These are phyloP conservation scores for Misgurnus mizolepis DNA, from an alignment of 2,113 vertebrate genomes.

Conservation along the genomic window DNA sequence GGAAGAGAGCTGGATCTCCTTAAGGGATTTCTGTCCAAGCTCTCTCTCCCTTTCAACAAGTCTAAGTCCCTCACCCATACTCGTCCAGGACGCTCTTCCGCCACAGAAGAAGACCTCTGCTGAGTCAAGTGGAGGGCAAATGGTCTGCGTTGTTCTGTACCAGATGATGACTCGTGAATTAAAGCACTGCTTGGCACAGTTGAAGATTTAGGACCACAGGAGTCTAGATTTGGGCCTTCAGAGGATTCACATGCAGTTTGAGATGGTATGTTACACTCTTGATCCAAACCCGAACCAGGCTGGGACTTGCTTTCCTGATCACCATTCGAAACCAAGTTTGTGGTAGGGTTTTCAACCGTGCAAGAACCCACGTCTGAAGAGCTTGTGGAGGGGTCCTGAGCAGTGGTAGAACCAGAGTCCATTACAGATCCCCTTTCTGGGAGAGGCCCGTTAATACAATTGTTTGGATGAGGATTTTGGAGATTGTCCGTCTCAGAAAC, in stretches of 20 bases:
- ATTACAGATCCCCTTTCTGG: neutral
- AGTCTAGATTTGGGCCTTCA: neutral
- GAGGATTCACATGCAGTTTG: too few relatives aligned
- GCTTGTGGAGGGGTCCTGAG: neutral
- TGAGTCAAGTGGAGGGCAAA: slow-evolving; percentile 79
- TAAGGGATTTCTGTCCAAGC: slow-evolving; percentile 72
- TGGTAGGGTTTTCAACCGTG: neutral
- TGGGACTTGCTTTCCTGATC: neutral
- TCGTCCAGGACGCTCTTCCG: slow-evolving; percentile 48
- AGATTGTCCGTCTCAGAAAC: slow-evolving; percentile 77
- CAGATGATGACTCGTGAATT: neutral
- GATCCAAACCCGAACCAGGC: neutral
- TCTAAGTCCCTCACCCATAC: slow-evolving; percentile 71
- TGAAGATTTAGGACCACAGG: neutral
- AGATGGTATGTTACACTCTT: neutral
- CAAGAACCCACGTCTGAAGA: neutral
- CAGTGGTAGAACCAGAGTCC: neutral
- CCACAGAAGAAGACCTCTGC: slow-evolving; percentile 64
- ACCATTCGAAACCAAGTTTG: neutral
- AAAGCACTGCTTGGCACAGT: neutral
- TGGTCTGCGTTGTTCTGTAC: slow-evolving; percentile 61
- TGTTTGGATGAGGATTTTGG: slow-evolving; percentile 68
- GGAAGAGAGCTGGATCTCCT: slow-evolving; percentile 91
- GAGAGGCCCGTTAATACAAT: neutral
- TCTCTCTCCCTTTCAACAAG: slow-evolving; percentile 66